Percentiles rank a stretch among this genome's conserved stretches.
Conservation (phyloP, 2,888 invertebrate genomes). For the Drosophila borealis region DNA sequence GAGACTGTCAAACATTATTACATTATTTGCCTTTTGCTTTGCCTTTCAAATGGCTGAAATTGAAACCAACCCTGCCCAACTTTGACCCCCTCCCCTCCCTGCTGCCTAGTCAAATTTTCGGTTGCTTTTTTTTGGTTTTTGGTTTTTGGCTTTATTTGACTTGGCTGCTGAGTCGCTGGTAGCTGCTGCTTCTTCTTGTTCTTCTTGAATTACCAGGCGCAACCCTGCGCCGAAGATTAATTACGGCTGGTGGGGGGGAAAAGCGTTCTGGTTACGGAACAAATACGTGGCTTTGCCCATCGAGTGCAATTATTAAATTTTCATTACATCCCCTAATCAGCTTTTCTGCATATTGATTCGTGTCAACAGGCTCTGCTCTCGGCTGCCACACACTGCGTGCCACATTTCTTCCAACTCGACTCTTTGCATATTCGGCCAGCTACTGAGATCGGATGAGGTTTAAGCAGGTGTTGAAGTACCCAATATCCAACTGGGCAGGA, state of each 20-base stretch:
- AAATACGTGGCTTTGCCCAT: conserved; percentile 29
- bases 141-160: conserved; percentile 49
- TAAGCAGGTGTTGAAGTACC: conserved; percentile 68
- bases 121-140: conserved; percentile 27
- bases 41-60: conserved; percentile 72
- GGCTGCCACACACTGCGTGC: background rate
- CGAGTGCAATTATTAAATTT: conserved; percentile 82
- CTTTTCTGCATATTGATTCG: conserved; percentile 77
- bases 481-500: conserved; percentile 18
- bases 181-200: conserved; percentile 10
- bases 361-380: conserved; percentile 53
- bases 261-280: conserved; percentile 2
- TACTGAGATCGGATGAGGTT: conserved; percentile 23
- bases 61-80: conserved; percentile 81
- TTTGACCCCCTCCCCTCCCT: conserved; percentile 4
- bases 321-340: conserved; percentile 84
- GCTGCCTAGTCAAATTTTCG: conserved; percentile 44
- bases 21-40: conserved; percentile 78
- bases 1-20: conserved; percentile 77
- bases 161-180: conserved; percentile 46
- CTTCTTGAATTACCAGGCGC: conserved; percentile 58
- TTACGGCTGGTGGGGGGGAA: conserved; percentile 55
- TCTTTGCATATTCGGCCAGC: conserved; percentile 31
- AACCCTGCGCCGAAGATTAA: conserved; percentile 69
- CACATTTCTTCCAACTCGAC: conserved; percentile 13